Percentiles rank a stretch among this genome's conserved stretches.
These are phyloP conservation scores for Dipus sagitta DNA, from an alignment of 2,797 vertebrate genomes.

Conservation along the genomic window DNA sequence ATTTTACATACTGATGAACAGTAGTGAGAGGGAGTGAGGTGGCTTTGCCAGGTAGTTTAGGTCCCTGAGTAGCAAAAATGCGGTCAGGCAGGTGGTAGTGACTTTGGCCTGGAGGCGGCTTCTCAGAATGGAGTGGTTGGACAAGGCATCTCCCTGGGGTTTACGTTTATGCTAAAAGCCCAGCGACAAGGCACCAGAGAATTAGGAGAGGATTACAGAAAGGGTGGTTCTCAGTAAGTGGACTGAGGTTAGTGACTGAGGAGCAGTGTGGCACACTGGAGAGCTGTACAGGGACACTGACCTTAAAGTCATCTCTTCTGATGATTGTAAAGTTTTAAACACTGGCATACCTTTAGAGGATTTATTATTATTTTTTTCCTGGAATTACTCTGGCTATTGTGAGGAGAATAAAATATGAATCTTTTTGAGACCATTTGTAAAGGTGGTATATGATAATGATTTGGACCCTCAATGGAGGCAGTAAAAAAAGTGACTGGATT, in stretches of 20 bases:
- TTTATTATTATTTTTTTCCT: slow-evolving; percentile 26
- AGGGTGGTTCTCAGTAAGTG: neutral
- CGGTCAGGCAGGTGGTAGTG: neutral
- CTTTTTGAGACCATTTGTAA: neutral
- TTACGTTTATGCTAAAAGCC: neutral
- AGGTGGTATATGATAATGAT: neutral
- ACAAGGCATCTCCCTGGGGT: neutral
- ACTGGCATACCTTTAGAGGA: neutral
- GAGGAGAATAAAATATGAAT: neutral
- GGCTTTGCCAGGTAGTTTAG: too few relatives aligned
- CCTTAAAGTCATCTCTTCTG: neutral
- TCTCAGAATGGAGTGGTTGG: neutral
- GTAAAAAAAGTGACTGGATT: neutral
- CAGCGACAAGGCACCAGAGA: neutral
- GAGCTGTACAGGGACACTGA: neutral
- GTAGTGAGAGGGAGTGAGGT: neutral
- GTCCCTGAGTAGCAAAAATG: neutral
- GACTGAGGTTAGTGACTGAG: neutral
- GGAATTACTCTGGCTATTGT: neutral
- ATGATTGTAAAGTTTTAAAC: neutral
- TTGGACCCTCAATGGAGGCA: neutral
- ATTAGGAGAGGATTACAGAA: neutral
- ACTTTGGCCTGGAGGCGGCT: neutral
- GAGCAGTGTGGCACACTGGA: neutral
- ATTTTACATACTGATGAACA: neutral